Percentiles rank a stretch among this genome's conserved stretches.
These are phyloP conservation scores for Coilia nasus DNA, from an alignment of 2,797 vertebrate genomes.

Conservation along the genomic window DNA sequence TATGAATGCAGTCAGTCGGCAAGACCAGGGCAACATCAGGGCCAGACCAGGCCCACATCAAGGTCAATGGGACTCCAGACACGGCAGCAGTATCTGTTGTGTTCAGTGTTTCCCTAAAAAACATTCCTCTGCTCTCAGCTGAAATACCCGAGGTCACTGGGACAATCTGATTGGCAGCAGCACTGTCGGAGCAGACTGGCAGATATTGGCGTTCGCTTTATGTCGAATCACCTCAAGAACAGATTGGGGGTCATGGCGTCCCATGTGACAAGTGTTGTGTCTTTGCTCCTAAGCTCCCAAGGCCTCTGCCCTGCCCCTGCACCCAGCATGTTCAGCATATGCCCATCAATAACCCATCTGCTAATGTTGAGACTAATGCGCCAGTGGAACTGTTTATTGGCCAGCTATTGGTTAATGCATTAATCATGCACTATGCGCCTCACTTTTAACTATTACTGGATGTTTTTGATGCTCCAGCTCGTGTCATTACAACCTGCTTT, in stretches of 20 bases:
- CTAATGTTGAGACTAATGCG: conserved; percentile 25
- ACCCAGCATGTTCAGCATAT: neutral
- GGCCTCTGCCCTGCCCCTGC: neutral
- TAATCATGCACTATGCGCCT: neutral
- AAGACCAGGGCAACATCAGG: neutral
- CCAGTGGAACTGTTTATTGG: conserved; percentile 5
- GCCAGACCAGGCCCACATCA: neutral
- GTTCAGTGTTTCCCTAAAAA: neutral
- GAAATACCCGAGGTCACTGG: neutral
- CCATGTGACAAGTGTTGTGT: neutral
- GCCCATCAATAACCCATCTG: conserved; percentile 40
- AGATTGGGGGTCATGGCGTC: neutral
- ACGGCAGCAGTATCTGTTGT: neutral
- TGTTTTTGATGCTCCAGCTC: neutral
- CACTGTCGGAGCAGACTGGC: neutral
- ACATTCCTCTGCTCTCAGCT: neutral
- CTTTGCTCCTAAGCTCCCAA: neutral
- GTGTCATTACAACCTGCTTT: neutral
- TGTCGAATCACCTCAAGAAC: neutral
- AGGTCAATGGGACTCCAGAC: too few species aligned
- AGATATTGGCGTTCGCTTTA: conserved; percentile 1
- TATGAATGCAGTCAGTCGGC: neutral
- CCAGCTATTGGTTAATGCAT: neutral
- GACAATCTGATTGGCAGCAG: neutral
- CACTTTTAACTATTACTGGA: neutral